Conservation (phyloP, 2,888 invertebrate genomes). For the Brachypterus glaber region DNA sequence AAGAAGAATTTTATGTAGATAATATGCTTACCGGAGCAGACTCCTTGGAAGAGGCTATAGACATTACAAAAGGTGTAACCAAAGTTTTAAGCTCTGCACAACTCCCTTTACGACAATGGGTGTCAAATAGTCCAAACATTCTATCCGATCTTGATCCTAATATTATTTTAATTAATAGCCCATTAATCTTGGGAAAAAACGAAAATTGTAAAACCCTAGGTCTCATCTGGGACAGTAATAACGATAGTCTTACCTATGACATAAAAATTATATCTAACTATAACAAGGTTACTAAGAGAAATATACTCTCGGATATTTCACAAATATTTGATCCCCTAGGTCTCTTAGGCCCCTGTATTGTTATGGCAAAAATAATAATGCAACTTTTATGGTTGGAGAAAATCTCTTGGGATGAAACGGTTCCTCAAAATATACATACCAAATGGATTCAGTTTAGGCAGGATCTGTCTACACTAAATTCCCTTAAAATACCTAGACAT, state of each 20-base stretch:
- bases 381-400: neutral
- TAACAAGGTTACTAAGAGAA: slow-evolving; percentile 6
- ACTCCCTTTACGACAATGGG: slow-evolving; percentile 16
- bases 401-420: neutral
- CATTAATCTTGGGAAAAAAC: slow-evolving; percentile 6
- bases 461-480: slow-evolving; percentile 4
- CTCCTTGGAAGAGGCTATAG: slow-evolving; percentile 8
- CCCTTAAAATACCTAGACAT: slow-evolving; percentile 2
- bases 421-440: slow-evolving; percentile 3
- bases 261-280: too few species aligned
- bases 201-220: slow-evolving; percentile 12
- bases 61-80: slow-evolving; percentile 8
- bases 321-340: slow-evolving; percentile 8
- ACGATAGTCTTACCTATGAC: slow-evolving; percentile 2
- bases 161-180: slow-evolving; percentile 4
- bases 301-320: slow-evolving; percentile 9
- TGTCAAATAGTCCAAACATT: slow-evolving; percentile 15
- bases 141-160: too few species aligned
- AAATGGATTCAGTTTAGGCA: slow-evolving; percentile 6
- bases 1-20: slow-evolving; percentile 19
- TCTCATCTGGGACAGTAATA: slow-evolving; percentile 5
- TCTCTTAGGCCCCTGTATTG: neutral
- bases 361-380: neutral
- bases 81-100: slow-evolving; percentile 8
- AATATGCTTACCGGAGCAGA: slow-evolving; percentile 14